phyloP scores from a whole-genome alignment of 2,888 invertebrate species.

The Hydriomena furcata region DNA sequence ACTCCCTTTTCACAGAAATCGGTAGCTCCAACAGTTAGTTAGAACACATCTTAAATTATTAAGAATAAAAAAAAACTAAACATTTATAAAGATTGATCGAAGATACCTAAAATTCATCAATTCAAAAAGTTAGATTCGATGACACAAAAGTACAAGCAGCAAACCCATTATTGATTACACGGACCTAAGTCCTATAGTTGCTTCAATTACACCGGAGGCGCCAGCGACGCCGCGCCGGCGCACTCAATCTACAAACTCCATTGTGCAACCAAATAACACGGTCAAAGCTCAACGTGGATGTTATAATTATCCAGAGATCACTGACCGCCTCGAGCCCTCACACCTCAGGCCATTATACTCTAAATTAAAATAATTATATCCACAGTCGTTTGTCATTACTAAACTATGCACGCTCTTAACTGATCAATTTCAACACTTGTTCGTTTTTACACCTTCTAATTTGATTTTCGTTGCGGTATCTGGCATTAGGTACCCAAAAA shows the following conservation, averaged over 20 bases:
- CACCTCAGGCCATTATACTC: constrained; percentile 53
- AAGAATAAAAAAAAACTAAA: too few relatives aligned
- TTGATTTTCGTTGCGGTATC: constrained; percentile 9
- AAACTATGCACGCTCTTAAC: constrained; percentile 30
- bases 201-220: constrained; percentile 45
- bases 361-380: constrained; percentile 55
- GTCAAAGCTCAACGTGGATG: constrained; percentile 47
- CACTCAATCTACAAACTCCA: constrained; percentile 31
- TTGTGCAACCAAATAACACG: constrained; percentile 62
- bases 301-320: constrained; percentile 58
- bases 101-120: not conserved
- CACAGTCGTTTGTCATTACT: constrained; percentile 42
- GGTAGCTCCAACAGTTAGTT: too few relatives aligned
- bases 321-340: constrained; percentile 61
- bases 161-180: constrained; percentile 45
- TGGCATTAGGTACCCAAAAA: not conserved
- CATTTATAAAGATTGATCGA: too few relatives aligned
- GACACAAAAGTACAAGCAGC: constrained; percentile 15
- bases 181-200: constrained; percentile 38
- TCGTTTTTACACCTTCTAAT: constrained; percentile 26
- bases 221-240: constrained; percentile 15
- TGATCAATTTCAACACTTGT: constrained; percentile 33
- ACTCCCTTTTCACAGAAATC: not conserved
- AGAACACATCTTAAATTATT: too few relatives aligned
- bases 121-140: not conserved